These are phyloP conservation scores for Conus ventricosus DNA, from an alignment of 1,140 invertebrate species.

Conservation along the genomic window DNA sequence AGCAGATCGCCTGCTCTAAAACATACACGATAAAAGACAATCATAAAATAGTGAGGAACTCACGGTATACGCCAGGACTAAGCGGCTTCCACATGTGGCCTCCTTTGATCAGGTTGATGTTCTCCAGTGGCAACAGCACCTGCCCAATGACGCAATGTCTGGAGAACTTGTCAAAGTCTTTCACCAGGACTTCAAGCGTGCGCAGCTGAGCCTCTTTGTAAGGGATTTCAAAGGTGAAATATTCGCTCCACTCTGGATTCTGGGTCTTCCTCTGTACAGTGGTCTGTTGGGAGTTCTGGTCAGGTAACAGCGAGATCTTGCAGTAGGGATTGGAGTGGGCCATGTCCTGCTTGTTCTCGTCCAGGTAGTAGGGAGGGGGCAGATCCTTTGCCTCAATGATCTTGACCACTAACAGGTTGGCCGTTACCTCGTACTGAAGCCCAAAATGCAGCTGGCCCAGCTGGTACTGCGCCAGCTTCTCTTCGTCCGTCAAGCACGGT, in stretches of 20 bases:
- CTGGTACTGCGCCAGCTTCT: conserved; percentile 70
- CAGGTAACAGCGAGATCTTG: conserved; percentile 69
- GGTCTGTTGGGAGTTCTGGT: conserved; percentile 71
- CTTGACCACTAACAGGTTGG: conserved; percentile 69
- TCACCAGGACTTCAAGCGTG: conserved; percentile 70
- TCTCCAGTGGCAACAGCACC: conserved; percentile 66
- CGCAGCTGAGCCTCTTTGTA: conserved; percentile 67
- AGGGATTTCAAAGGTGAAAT: conserved; percentile 71
- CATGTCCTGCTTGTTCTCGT: conserved; percentile 73
- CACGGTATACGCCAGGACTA: conserved; percentile 71
- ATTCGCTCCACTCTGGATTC: conserved; percentile 71
- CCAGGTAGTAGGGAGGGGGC: conserved; percentile 70
- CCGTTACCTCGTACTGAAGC: conserved; percentile 72
- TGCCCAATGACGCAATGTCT: conserved; percentile 72
- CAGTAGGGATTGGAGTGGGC: conserved; percentile 76
- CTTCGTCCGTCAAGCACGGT: conserved; percentile 69
- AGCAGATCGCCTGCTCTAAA: too few species aligned
- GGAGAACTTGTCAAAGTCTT: conserved; percentile 74
- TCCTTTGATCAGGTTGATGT: conserved; percentile 74
- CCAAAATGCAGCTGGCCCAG: conserved; percentile 74
- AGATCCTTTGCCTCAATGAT: conserved; percentile 75
- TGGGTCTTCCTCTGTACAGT: conserved; percentile 73
- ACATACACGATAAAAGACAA: background rate
- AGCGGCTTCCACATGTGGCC: conserved; percentile 76
- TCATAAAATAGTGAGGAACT: conserved; percentile 36